Percentiles rank a stretch among this genome's conserved stretches.
phyloP scores from a whole-genome alignment of 1,140 invertebrate species.

The Halictus rubicundus region DNA sequence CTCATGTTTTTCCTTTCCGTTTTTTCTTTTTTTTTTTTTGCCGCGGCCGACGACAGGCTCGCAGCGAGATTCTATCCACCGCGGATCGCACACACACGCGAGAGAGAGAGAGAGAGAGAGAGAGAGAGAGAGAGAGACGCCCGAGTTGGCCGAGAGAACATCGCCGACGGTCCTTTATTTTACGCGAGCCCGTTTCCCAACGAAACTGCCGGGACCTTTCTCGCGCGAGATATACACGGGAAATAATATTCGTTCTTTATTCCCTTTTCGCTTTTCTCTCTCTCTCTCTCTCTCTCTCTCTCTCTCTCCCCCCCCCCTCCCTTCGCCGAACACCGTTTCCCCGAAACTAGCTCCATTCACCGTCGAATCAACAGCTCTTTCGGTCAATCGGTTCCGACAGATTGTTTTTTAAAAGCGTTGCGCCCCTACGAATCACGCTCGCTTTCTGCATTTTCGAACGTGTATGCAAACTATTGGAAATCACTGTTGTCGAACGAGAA shows the following conservation, averaged over 20 bases:
- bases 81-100: slow-evolving; percentile 9
- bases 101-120: no score
- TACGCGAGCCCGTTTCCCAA: not conserved
- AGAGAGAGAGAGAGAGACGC: no score
- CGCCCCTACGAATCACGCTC: not conserved
- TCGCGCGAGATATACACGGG: slow-evolving; percentile 12
- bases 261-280: not conserved
- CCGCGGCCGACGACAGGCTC: slow-evolving; percentile 11
- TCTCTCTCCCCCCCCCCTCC: no score
- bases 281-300: no score
- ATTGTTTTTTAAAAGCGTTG: not conserved
- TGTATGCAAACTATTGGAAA: no score
- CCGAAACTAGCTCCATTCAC: no score
- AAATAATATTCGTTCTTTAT: slow-evolving; percentile 5
- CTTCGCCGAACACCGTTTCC: no score
- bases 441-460: not conserved
- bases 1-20: slow-evolving; percentile 34
- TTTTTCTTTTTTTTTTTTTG: no score
- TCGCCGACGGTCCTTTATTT: slow-evolving; percentile 19
- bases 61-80: slow-evolving; percentile 45
- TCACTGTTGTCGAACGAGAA: no score
- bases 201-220: not conserved
- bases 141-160: slow-evolving; percentile 28
- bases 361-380: not conserved
- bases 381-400: not conserved